A percentile compares a stretch with the other conserved stretches of the same genome.
Conservation (phyloP, 2,113 vertebrate genomes). For the Coturnix japonica region DNA sequence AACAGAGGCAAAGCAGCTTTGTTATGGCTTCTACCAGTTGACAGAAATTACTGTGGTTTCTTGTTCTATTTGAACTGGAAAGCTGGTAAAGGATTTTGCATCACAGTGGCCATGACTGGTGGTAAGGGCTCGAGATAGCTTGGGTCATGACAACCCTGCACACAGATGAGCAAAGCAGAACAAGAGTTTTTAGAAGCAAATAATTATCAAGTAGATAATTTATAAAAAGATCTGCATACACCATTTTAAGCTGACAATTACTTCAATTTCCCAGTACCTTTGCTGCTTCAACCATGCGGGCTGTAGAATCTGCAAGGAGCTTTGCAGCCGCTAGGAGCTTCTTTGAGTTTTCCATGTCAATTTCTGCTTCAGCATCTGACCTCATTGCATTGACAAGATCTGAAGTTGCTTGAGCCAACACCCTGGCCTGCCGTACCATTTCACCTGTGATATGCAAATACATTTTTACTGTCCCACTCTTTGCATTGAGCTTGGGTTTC, state of each 20-base stretch:
- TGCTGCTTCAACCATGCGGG: constrained; percentile 98
- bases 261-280: constrained; percentile 81
- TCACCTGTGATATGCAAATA: constrained; percentile 81
- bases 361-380: constrained; percentile 95
- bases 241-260: background rate
- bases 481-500: background rate
- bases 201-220: background rate
- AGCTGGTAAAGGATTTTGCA: background rate
- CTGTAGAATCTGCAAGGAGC: constrained; percentile 95
- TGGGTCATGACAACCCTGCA: background rate
- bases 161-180: background rate
- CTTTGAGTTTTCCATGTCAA: constrained; percentile 97
- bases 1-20: background rate
- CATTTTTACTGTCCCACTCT: background rate
- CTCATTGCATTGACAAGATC: constrained; percentile 98
- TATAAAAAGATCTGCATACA: no score
- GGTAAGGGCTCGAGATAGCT: background rate
- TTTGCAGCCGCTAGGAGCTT: constrained; percentile 97
- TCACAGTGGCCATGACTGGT: background rate
- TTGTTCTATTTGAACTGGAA: background rate
- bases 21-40: background rate
- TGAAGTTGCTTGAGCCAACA: constrained; percentile 96
- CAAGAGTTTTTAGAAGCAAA: background rate
- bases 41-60: background rate
- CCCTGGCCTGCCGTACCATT: constrained; percentile 97